Evolutionary conservation across 2,113 vertebrate genomes (phyloP).

Genomic region (Oncorhynchus clarkii): DNA sequence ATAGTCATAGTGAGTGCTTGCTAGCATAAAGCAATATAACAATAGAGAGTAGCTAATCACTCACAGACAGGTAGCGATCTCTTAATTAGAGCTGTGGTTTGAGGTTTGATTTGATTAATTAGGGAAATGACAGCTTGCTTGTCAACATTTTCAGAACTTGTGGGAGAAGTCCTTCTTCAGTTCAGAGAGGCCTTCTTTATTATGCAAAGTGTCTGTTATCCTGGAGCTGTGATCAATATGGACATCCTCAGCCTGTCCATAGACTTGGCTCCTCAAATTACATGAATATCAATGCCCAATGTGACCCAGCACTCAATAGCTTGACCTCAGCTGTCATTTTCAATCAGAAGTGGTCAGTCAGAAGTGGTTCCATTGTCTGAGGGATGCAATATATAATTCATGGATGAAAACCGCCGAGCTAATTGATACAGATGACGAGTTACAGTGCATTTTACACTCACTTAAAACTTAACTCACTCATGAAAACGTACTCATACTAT

Average conservation of each 20-base stretch:
- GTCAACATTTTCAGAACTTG: background rate
- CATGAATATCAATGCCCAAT: background rate
- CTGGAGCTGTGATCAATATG: constrained; percentile 6
- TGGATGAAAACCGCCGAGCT: background rate
- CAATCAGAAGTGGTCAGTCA: background rate
- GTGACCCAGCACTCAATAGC: background rate
- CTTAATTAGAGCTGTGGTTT: background rate
- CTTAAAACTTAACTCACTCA: constrained; percentile 5
- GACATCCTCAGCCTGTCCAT: background rate
- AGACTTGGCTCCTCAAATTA: constrained; percentile 3
- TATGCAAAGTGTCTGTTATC: background rate
- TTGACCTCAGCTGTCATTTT: background rate
- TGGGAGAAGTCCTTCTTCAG: background rate
- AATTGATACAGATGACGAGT: background rate
- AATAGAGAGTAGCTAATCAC: background rate
- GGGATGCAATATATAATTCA: background rate
- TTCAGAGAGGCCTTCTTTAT: too few relatives aligned
- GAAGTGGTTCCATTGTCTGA: background rate
- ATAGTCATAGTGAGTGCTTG: background rate
- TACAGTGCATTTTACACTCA: background rate
- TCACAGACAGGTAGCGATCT: background rate
- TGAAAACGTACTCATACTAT: background rate
- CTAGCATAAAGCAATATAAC: background rate
- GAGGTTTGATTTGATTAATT: constrained; percentile 1
- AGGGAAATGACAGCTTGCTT: background rate